Conservation (phyloP, 2,888 invertebrate genomes). For the Hipparchia sbordonii region DNA sequence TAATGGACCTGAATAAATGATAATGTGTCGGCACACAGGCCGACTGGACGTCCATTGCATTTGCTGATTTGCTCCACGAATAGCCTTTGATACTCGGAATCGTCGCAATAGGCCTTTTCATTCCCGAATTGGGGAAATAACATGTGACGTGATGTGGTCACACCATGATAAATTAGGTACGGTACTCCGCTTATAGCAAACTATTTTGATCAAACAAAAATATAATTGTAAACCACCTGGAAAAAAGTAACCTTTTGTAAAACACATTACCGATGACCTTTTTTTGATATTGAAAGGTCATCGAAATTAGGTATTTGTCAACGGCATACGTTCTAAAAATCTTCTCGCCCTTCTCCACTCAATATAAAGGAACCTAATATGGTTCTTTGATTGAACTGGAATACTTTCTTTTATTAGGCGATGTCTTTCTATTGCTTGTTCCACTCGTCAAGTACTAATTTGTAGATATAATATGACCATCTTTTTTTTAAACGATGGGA, state of each 20-base stretch:
- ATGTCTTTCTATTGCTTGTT: too few species aligned
- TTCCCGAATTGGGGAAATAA: slow-evolving; percentile 17
- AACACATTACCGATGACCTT: neutral
- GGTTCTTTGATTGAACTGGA: too few species aligned
- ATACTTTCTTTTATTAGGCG: too few species aligned
- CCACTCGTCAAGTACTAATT: too few species aligned
- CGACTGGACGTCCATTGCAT: slow-evolving; percentile 34
- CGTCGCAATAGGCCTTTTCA: slow-evolving; percentile 26
- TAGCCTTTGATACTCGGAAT: slow-evolving; percentile 22
- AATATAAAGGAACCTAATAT: too few species aligned
- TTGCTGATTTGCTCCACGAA: slow-evolving; percentile 40
- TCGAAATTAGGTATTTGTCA: too few species aligned
- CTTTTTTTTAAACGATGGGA: too few species aligned
- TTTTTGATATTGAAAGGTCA: too few species aligned
- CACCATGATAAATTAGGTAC: too few species aligned
- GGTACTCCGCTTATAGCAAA: neutral
- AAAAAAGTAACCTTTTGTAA: neutral
- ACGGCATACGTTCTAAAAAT: too few species aligned
- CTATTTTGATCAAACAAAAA: neutral
- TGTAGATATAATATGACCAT: too few species aligned
- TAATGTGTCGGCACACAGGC: slow-evolving; percentile 46
- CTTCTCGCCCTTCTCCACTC: too few species aligned
- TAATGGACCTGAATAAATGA: slow-evolving; percentile 65
- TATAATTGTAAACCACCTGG: neutral
- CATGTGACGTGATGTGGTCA: neutral